Evolutionary conservation across 2,888 invertebrate genomes (phyloP).

Genomic region (Vandiemenella viatica): DNA sequence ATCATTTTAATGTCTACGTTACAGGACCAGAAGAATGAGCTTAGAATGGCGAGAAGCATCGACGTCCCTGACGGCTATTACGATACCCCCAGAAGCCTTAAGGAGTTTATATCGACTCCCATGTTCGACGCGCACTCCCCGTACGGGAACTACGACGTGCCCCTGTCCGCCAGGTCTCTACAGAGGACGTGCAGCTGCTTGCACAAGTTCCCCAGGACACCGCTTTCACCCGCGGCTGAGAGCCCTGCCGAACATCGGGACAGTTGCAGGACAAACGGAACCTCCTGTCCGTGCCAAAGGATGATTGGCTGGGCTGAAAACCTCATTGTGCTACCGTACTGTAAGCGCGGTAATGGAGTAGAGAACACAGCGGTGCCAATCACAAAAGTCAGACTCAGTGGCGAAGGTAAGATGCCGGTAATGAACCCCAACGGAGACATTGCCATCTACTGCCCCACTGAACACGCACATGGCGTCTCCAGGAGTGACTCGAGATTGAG

Average conservation of each 20-base stretch:
- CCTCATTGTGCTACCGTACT: conserved; percentile 43
- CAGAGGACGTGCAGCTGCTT: conserved; percentile 59
- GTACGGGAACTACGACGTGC: conserved; percentile 37
- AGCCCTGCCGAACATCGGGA: not conserved
- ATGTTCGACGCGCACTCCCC: conserved; percentile 20
- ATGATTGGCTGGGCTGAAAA: conserved; percentile 50
- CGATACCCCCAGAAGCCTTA: conserved; percentile 57
- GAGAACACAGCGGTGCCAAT: conserved; percentile 33
- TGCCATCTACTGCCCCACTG: conserved; percentile 56
- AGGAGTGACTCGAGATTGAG: no score
- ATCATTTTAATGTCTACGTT: no score
- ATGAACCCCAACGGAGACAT: conserved; percentile 33
- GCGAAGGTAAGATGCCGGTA: conserved; percentile 40
- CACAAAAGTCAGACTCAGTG: conserved; percentile 32
- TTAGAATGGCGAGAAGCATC: no score
- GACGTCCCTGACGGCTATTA: conserved; percentile 40
- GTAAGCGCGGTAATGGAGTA: conserved; percentile 35
- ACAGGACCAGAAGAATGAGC: no score
- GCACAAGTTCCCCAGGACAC: conserved; percentile 37
- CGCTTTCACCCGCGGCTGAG: not conserved
- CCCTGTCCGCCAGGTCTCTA: conserved; percentile 40
- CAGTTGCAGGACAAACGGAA: not conserved
- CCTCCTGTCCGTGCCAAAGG: conserved; percentile 28
- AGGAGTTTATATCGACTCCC: conserved; percentile 42
- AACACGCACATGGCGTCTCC: conserved; percentile 31